These are phyloP conservation scores for Anoura caudifer DNA, from an alignment of 2,113 vertebrate species.

Conservation along the genomic window DNA sequence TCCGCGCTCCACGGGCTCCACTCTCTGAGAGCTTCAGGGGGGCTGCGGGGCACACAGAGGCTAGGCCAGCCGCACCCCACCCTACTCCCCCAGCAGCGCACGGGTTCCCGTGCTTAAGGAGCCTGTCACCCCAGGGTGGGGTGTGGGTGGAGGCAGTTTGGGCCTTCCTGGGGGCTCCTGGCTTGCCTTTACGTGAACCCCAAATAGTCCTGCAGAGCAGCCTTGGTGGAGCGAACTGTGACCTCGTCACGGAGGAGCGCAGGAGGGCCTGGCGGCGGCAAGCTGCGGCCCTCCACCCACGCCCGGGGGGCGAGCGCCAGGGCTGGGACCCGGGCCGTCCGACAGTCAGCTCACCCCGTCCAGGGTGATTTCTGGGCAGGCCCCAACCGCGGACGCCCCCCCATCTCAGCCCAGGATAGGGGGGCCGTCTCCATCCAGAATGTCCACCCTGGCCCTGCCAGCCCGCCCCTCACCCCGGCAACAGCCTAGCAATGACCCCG, in stretches of 20 bases:
- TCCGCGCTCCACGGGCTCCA: fast-evolving
- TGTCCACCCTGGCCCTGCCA: conserved; percentile 60
- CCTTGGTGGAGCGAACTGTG: conserved; percentile 23
- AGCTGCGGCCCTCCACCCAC: conserved; percentile 22
- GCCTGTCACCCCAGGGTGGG: background rate
- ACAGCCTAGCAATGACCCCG: conserved; percentile 72
- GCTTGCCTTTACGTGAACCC: background rate
- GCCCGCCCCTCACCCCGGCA: conserved; percentile 30
- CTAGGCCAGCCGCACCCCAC: no score
- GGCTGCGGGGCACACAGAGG: fast-evolving
- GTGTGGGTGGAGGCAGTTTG: background rate
- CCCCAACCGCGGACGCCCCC: conserved; percentile 70
- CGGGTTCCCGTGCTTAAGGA: fast-evolving
- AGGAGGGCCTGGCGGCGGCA: background rate
- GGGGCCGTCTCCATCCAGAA: conserved; percentile 68
- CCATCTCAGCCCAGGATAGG: conserved; percentile 61
- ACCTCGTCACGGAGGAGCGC: conserved; percentile 28
- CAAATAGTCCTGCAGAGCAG: background rate
- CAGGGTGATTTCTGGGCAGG: conserved; percentile 74
- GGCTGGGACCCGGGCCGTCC: conserved; percentile 56
- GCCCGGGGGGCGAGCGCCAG: conserved; percentile 63
- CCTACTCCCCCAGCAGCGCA: fast-evolving
- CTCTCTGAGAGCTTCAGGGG: background rate
- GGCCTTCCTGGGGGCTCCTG: background rate
- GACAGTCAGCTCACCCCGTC: conserved; percentile 63